Base-by-base conservation (phyloP, 1,140 invertebrate genomes). In the Grapholita molesta region DNA sequence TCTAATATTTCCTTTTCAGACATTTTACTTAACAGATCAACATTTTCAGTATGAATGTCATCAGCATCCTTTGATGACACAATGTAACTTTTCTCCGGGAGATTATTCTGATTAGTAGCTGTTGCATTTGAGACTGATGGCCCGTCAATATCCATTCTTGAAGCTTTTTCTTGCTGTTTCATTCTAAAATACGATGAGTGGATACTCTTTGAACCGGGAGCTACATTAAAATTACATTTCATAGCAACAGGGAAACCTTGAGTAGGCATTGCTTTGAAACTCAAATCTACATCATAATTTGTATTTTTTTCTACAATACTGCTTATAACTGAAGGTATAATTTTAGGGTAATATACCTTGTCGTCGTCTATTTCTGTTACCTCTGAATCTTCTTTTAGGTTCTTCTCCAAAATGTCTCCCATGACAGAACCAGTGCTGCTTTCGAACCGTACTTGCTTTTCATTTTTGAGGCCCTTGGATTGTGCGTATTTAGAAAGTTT, bases 41-140 rank as follows among this genome's bases (percentile, higher is more conserved):
- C 21, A 90, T 98, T 98, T 88, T 96, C 95, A 71, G 93, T 81
- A 76, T 98, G 96, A 76, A 98, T 96, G 70, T 93, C 90, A 61
- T 93, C 83, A 24, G 93, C 92, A 74, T 94, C 93, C 12, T 82
- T 67, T 23, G 93, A 93, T 48, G 86, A 82, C 28, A 95, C n/a
- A 48, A 95, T 90, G 55, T 83, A 89, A 80, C 94, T 95, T 74
- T 84, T 76, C 9, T 72, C 67, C 70, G 87, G 85, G 23, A 89
- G 64, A 69, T 89, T 89, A 32, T 76, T 69, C 64, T 28, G 18
- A 38, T 73, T 64, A 53, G 25, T 69, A 6, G 68, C 68, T 38
- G 48, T 24, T 64, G 70, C 80, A 81, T 28, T 75, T n/a, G 72
- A 70, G 76, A 73, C 79, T 86, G 67, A 79, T 74, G 73, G 77